Conservation (phyloP, 2,888 invertebrate species). For the Stenchaetothrips biformis region DNA sequence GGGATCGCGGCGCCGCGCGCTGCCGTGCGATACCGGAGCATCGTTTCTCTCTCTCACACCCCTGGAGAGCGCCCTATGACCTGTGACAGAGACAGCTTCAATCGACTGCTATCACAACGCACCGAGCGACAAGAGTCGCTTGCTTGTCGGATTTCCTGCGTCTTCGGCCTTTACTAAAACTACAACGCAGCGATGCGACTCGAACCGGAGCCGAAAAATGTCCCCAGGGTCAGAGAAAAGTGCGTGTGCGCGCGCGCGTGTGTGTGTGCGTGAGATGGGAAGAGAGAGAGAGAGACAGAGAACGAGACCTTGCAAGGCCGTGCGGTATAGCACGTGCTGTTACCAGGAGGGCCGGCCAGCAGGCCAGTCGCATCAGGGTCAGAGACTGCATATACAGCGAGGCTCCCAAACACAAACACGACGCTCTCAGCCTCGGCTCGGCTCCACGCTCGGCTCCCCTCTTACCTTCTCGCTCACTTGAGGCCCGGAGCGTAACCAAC, state of each 20-base stretch:
- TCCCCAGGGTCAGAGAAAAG: constrained; percentile 15
- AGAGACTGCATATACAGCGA: constrained; percentile 15
- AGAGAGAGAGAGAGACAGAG: background rate
- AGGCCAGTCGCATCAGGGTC: constrained; percentile 9
- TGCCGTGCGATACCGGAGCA: background rate
- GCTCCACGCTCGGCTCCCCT: background rate
- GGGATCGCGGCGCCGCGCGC: background rate
- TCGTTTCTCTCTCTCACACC: background rate
- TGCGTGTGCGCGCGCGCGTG: background rate
- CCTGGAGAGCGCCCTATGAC: background rate
- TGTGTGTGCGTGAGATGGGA: too few species aligned
- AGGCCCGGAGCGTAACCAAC: background rate
- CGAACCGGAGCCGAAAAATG: background rate
- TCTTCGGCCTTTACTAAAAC: background rate
- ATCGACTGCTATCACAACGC: background rate
- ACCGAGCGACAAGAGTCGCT: background rate
- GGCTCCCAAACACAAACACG: constrained; percentile 15
- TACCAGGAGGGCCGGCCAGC: background rate
- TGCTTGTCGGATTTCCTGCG: background rate
- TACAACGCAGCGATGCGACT: background rate
- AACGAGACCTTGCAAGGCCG: constrained; percentile 18
- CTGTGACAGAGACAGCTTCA: background rate
- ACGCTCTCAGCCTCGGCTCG: background rate
- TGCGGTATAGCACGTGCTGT: constrained; percentile 20
- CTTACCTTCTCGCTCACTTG: background rate